Base-by-base conservation (phyloP, 2,797 vertebrate species). In the Mus caroli region DNA sequence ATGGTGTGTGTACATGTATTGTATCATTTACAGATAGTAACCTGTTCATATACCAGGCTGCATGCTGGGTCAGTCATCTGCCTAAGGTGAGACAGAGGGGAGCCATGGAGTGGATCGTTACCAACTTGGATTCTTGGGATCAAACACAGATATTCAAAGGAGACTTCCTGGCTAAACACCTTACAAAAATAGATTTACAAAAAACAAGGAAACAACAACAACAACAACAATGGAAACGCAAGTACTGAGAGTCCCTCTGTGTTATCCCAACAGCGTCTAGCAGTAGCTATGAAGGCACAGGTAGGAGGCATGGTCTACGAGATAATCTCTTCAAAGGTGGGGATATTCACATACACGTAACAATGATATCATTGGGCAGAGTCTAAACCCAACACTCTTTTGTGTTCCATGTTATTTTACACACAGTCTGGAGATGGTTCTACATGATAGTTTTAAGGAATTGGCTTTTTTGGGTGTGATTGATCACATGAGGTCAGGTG, bases 41-140 rank as follows among this genome's bases (percentile, higher is more conserved):
- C n/a, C 22, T 54, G 26, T 7, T 0, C 17, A 9, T 13, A 43
- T 0, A 24, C 43, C 43, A 58, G 8, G 20, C 13, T 9, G 0
- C 0, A 1, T 15, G 52, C 52, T 56, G 9, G 4, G 56, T 37
- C 19, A 6, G 62, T 43, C 31, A 22, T 54, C 85, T 22, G 52
- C 76, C 76, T 37, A 31, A 40, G n/a, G 15, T 7, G 24, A 11
- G 26, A 34, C 22, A 28, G 24, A 82, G 15, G 14, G 9, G 5
- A 19, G 9, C 10, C 0, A 28, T 2, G 52, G 37, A 69, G 52
- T 71, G 40, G 20, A 76, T 24, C 0, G 0, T 34, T 54, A 24
- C 1, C 31, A 13, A 67, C 14, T 0, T 43, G 20, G 77, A 0
- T 73, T 85, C 77, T 60, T 13, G 2, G 43, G 6, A 46, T 64